Base-by-base conservation (phyloP, 2,113 vertebrate species). In the Macroglossus sobrinus region DNA sequence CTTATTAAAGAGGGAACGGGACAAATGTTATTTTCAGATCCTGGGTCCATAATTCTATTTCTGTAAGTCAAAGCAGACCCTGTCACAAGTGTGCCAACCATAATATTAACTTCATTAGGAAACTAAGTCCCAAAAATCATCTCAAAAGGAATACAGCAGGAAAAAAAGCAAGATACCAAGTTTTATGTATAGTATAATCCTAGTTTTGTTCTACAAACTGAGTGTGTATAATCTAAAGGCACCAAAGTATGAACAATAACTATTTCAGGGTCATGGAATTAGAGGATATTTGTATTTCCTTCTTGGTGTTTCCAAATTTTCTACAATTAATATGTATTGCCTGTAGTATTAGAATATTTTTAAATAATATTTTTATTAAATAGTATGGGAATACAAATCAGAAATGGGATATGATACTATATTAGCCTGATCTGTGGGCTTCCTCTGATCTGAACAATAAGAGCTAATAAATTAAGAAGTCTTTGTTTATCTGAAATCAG, bases 51-150 rank as follows among this genome's bases (percentile, higher is more conserved):
- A 94, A 84, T 14, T 69, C 38, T 92, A 80, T 18, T 84, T 95
- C 94, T 94, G 59, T 94, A 97, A 97, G 64, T 97, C 26, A 96
- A 96, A 96, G 95, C 38, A 72, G 72, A 68, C 35, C 64, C 79
- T 3, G 26, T 74, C 38, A 69, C 35, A 91, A 28, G 35, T 12
- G 50, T 72, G 57, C 90, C 96, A 97, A 86, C 45, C 86, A 78
- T 38, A 96, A 75, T 92, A 82, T 76, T 78, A 69, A 18, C 38
- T 91, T 92, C 40, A 69, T 38, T 78, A 76, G 84, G 84, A 89
- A 90, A 13, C 4, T 69, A 53, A 59, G 64, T 64, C 80, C 28
- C 88, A 24, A 93, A 97, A 93, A 69, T 59, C 84, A 89, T 69
- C 57, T 71, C 14, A n/a, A 88, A 95, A 90, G 82, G n/a, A 96